Base-by-base conservation (phyloP, 2,113 vertebrate species). In the Pholis gunnellus region DNA sequence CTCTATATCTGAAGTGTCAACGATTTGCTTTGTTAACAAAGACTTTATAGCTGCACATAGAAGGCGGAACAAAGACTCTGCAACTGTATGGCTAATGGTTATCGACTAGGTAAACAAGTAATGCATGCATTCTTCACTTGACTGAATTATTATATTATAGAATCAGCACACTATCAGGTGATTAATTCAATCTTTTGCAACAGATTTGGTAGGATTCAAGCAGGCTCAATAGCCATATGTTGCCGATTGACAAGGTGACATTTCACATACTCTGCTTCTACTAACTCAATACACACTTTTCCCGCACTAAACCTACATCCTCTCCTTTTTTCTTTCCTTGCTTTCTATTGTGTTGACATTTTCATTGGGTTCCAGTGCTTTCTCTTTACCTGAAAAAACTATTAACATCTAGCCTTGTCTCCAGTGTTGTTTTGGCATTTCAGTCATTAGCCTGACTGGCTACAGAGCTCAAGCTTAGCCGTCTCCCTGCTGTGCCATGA, bases 361-460 rank as follows among this genome's bases (percentile, higher is more conserved):
- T 72, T 46, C 6, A 29, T 67, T 66, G 25, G 25, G 4, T 52
- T 9, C 38, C 56, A 56, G n/a, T 40, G 31, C 31, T 65, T 69
- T 70, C 15, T 22, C 15, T 61, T 50, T 42, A 66, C 57, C 54
- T 68, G n/a, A 42, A 54, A 46, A 82, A 54, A 83, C 34, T 71
- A 75, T 64, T 72, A 52, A 71, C 31, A 60, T 61, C 18, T 67
- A 54, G 34, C 22, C n/a, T 34, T n/a, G 54, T 78, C 50, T 61
- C 27, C 68, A 5, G 10, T 63, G 63, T 75, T 81, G 34, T 75
- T 74, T 76, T 84, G 71, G 40, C 63, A 75, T 81, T 83, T 74
- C 22, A 50, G 74, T 87, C 72, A 76, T 83, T 84, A 79, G 80
- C 42, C 40, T 72, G 79, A 71, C 82, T 77, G 64, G 31, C 69